Evolutionary conservation across 2,797 vertebrate species (phyloP), one percentile per base, ranked within the genome.

Genomic region (Poeciliopsis presidionis): DNA sequence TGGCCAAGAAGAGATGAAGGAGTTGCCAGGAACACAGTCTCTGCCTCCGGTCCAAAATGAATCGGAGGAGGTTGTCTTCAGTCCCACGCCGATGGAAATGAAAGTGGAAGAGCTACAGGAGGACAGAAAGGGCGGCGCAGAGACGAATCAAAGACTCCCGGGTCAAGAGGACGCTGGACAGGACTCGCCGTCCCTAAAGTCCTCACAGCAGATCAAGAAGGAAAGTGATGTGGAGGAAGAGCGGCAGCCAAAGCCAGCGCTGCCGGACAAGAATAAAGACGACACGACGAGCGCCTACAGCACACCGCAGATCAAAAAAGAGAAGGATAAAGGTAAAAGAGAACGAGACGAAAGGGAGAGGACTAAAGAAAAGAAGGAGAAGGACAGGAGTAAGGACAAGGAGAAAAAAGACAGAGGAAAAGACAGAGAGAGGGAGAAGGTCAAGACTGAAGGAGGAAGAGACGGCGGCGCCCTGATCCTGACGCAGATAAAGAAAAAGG

Each of bases 251-350:
- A 93, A 90, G 84, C 83, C 45, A 22, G 84, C 83, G 74, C 82
- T 79, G 3, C 93, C 88, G 89, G 93, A 95, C 72, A 93, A 89
- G 83, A 84, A 82, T 76, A 93, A 89, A 93, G 94, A 95, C 14
- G 74, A 81, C 57, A 45, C 74, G 47, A 67, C 77, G 1, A 88
- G 77, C 86, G 49, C 81, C 78, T 88, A 51, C 39, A 90, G 71
- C 70, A 76, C 89, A 5, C 71, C 81, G 1, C 93, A 77, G 22
- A 74, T 93, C 69, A 94, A 91, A 82, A 94, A 92, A 75, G 93
- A 93, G 7, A 93, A 89, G 63, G 93, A 91, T 1, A 91, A 86
- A 86, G 82, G 76, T 46, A 91, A 86, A 70, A 79, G 79, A 75
- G 89, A 92, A 74, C 87, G 47, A 70, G 92, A 92, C 16, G 92